A percentile compares a stretch with the other conserved stretches of the same genome.
Conservation (phyloP, 2,797 vertebrate species). For the Pteropus rufus region DNA sequence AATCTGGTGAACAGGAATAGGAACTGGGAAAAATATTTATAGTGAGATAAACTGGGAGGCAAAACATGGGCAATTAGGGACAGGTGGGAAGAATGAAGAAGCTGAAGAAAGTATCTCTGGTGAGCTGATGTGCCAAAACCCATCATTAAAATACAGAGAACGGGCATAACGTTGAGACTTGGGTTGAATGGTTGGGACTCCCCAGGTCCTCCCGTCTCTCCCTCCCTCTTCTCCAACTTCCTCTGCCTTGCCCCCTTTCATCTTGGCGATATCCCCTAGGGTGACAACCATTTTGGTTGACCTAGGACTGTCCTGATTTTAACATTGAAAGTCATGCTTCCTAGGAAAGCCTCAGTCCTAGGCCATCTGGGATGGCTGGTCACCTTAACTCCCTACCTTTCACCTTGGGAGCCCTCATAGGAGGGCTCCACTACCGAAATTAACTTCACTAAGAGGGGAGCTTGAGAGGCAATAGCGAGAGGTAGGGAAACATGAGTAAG, state of each 20-base stretch:
- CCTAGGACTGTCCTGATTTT: background rate
- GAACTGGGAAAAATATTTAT: background rate
- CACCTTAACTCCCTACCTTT: background rate
- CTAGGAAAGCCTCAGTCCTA: background rate
- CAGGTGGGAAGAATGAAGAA: background rate
- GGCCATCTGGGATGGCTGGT: background rate
- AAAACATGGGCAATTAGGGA: background rate
- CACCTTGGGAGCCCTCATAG: background rate
- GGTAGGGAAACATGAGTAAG: background rate
- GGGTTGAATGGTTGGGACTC: background rate
- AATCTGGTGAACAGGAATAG: background rate
- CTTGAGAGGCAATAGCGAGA: background rate
- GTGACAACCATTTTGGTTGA: background rate
- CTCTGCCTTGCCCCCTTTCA: background rate
- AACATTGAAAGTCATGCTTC: background rate
- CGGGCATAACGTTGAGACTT: background rate
- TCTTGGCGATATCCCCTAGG: background rate
- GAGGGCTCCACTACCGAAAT: background rate
- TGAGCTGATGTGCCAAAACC: background rate
- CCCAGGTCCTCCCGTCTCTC: background rate
- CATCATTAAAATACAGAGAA: background rate
- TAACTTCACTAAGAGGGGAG: background rate
- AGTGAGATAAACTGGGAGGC: background rate
- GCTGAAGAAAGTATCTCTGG: background rate
- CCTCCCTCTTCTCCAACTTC: background rate